Percentiles rank a stretch among this genome's conserved stretches.
Evolutionary conservation across 37 sponge, comb jelly and placozoan genomes (phyloP).

Genomic region (Bolinopsis microptera): DNA sequence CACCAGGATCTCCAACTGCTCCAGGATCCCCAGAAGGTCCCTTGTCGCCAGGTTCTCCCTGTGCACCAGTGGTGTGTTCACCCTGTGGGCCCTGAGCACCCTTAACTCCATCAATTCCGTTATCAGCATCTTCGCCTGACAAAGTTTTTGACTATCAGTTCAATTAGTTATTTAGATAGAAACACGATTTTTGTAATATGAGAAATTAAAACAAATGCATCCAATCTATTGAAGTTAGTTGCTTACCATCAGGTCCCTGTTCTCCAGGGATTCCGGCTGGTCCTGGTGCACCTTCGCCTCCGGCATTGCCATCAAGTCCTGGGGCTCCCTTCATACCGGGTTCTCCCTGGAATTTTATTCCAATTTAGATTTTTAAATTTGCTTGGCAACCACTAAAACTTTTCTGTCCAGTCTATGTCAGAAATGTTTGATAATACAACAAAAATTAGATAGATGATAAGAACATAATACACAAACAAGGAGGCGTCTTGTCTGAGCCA

Average conservation of each 20-base stretch:
- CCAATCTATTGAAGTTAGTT: too few relatives aligned
- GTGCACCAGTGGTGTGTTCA: not conserved
- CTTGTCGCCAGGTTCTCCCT: constrained; percentile 1
- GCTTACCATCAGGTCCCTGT: not conserved
- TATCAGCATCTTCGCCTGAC: not conserved
- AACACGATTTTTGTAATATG: too few relatives aligned
- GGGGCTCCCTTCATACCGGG: not conserved
- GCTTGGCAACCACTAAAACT: too few relatives aligned
- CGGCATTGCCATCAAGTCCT: constrained; percentile 69
- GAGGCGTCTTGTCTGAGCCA: too few relatives aligned
- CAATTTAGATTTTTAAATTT: too few relatives aligned
- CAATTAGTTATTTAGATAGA: too few relatives aligned
- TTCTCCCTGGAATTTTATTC: not conserved
- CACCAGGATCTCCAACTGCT: constrained; percentile 39
- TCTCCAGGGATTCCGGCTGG: constrained; percentile 37
- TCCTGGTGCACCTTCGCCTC: constrained; percentile 56
- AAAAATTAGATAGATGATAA: too few relatives aligned
- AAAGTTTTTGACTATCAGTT: too few relatives aligned
- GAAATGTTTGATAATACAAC: too few relatives aligned
- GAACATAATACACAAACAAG: too few relatives aligned
- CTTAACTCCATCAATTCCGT: constrained; percentile 35
- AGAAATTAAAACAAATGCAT: too few relatives aligned
- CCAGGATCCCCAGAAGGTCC: constrained; percentile 24
- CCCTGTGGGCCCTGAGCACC: constrained; percentile 57
- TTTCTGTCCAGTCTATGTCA: too few relatives aligned